Evolutionary conservation across 1,140 invertebrate species (phyloP).

Genomic region (Dufourea novaeangliae): DNA sequence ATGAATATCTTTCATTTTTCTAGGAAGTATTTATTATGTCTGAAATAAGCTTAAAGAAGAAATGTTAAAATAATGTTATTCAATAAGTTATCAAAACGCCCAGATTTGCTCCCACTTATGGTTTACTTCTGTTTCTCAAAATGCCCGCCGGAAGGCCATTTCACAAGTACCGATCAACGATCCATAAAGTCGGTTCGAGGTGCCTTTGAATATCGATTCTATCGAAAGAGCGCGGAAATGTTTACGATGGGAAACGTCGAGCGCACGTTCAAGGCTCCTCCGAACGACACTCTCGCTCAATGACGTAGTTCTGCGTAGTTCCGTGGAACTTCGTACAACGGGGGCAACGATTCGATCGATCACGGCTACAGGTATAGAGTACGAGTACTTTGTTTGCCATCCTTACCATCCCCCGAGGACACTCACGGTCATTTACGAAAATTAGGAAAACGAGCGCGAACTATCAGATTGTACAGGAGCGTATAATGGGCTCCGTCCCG

Average conservation of each 20-base stretch:
- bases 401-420: neutral
- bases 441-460: neutral
- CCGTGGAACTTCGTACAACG: constrained; percentile 28
- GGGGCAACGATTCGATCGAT: constrained; percentile 60
- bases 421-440: neutral
- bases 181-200: neutral
- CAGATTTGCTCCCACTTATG: no score
- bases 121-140: no score
- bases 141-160: neutral
- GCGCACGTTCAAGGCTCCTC: constrained; percentile 42
- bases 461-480: neutral
- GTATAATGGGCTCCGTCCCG: neutral
- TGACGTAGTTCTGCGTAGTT: constrained; percentile 59
- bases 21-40: no score
- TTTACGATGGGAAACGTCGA: constrained; percentile 30
- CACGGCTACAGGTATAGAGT: neutral
- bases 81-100: no score
- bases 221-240: constrained; percentile 42
- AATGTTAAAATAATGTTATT: no score
- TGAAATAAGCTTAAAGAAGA: no score
- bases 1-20: no score
- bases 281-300: constrained; percentile 41
- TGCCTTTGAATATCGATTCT: constrained; percentile 22
- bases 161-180: neutral
- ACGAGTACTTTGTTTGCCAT: constrained; percentile 5